Evolutionary conservation across 2,888 invertebrate genomes (phyloP), one percentile per base, ranked within the genome.

Genomic region (Sminthurides aquaticus): DNA sequence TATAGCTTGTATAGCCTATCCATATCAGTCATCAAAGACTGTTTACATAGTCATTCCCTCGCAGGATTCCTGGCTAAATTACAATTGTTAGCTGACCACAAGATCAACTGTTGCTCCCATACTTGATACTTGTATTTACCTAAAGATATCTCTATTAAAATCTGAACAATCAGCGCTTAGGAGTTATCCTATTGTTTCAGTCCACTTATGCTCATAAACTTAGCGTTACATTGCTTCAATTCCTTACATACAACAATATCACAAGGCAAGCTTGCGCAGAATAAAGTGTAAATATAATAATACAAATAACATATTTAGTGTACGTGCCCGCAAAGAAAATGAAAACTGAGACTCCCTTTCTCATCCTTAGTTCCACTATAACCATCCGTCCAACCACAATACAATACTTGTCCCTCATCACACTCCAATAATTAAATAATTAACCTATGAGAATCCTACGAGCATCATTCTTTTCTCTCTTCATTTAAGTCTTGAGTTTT

Each of bases 351-450:
- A 25, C 56, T 62, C 56, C 49, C 43, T 57, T 64, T 64, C 64
- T 28, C 56, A 62, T 64, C 57, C 29, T 59, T 58, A 59, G 64
- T 59, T 59, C 54, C 58, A 64, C 54, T 26, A 43, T 15, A 5
- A 49, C n/a, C n/a, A n/a, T n/a, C n/a, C n/a, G 49, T 22, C 11
- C 11, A 49, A 57, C n/a, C 20, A 56, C 11, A 28, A 8, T 28
- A 28, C 24, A 58, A 43, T 43, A 20, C 34, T 2, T 58, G 15
- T 58, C 34, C 25, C 28, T 15, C 43, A 34, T 58, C 59, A 57
- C 62, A 62, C 56, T 57, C 57, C 56, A 57, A 43, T 62, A 56
- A 62, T 56, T 56, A 56, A 48, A 48, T 57, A 62, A 62, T 62
- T 56, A 34, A 34, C 8, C 8, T n/a, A n/a, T n/a, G n/a, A n/a